Conservation (phyloP, 1,140 invertebrate genomes). For the Physella acuta region DNA sequence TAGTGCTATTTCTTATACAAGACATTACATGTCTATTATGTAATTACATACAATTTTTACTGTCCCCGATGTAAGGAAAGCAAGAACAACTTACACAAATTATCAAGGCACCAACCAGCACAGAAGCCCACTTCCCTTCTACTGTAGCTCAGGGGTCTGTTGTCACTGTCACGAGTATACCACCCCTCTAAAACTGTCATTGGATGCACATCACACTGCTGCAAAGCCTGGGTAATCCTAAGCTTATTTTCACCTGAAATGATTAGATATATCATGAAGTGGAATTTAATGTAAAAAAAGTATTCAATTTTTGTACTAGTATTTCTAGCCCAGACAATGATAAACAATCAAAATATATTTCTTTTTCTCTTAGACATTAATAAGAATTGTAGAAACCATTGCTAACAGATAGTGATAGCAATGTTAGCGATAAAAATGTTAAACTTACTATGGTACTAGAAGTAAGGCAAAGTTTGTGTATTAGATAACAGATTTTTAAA, state of each 20-base stretch:
- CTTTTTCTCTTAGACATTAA: neutral
- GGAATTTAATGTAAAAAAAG: neutral
- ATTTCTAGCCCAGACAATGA: neutral
- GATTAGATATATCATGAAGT: no score
- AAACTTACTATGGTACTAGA: no score
- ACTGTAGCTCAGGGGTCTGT: slow-evolving; percentile 61
- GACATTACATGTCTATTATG: no score
- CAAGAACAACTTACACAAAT: slow-evolving; percentile 75
- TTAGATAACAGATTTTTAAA: no score
- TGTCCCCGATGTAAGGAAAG: no score
- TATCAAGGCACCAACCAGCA: slow-evolving; percentile 90
- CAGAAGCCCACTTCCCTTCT: slow-evolving; percentile 88
- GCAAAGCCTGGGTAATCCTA: slow-evolving; percentile 69
- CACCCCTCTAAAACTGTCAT: slow-evolving; percentile 45
- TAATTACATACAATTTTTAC: no score
- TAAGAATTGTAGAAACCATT: no score
- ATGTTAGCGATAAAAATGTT: no score
- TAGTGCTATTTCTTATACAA: no score
- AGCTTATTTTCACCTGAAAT: slow-evolving; percentile 79
- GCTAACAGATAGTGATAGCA: no score
- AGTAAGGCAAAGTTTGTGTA: no score
- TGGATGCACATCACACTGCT: slow-evolving; percentile 34
- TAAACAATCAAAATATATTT: neutral
- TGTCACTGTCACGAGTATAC: slow-evolving; percentile 63
- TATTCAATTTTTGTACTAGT: neutral